These are phyloP conservation scores for Premnoplex brunnescens DNA, from an alignment of 2,797 vertebrate species.

Conservation along the genomic window DNA sequence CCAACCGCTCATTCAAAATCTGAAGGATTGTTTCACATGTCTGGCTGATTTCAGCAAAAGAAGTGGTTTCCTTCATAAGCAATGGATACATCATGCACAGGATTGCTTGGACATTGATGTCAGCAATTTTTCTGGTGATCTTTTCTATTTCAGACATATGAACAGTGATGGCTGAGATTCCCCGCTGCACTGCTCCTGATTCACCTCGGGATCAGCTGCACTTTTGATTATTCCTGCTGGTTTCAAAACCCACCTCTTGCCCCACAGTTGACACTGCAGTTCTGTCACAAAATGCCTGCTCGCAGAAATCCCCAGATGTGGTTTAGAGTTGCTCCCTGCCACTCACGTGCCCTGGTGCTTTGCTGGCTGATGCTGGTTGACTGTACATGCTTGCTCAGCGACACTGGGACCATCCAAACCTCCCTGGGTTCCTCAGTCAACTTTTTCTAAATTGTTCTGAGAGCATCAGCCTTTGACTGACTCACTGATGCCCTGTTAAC, in stretches of 20 bases:
- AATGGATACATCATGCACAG: background rate
- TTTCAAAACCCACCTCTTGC: background rate
- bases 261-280: background rate
- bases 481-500: background rate
- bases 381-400: background rate
- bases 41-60: background rate
- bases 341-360: background rate
- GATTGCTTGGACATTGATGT: background rate
- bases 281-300: background rate
- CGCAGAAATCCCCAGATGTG: background rate
- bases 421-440: background rate
- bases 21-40: background rate
- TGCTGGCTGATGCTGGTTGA: background rate
- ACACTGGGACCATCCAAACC: background rate
- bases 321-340: background rate
- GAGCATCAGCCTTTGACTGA: background rate
- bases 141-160: background rate
- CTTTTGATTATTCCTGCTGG: background rate
- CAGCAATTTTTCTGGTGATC: background rate
- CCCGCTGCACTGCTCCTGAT: background rate
- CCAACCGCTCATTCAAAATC: background rate
- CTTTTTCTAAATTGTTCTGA: background rate
- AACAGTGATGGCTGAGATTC: background rate
- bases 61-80: background rate
- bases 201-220: background rate